Percentiles rank a stretch among this genome's conserved stretches.
Conservation (phyloP, 2,888 invertebrate genomes). For the Agrotis puta region DNA sequence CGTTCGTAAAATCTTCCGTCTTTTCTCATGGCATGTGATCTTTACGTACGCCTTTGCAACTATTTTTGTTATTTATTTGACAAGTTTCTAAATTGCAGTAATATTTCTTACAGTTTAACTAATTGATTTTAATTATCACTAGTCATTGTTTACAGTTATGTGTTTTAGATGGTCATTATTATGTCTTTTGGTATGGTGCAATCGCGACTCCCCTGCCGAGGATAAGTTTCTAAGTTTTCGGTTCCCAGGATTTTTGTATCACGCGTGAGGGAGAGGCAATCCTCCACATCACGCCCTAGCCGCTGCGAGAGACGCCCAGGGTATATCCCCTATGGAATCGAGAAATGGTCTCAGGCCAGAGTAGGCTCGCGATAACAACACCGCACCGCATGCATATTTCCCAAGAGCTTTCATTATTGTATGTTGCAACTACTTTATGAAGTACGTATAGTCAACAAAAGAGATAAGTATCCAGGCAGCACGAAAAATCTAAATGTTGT, state of each 20-base stretch:
- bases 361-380: too few relatives aligned
- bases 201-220: too few relatives aligned
- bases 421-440: background rate
- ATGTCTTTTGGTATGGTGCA: too few relatives aligned
- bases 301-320: too few relatives aligned
- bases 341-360: too few relatives aligned
- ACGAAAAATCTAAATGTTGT: too few relatives aligned
- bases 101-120: background rate
- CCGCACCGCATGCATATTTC: background rate
- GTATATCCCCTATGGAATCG: too few relatives aligned
- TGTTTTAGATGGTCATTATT: background rate
- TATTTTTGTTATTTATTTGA: background rate
- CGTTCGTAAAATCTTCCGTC: background rate
- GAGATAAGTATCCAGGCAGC: too few relatives aligned
- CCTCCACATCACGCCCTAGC: too few relatives aligned
- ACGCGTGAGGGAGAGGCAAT: too few relatives aligned
- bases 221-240: too few relatives aligned
- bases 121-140: slow-evolving; percentile 21
- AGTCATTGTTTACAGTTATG: background rate
- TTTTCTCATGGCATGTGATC: background rate
- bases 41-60: background rate
- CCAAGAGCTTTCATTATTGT: slow-evolving; percentile 1
- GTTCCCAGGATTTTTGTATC: too few relatives aligned
- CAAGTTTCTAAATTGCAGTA: background rate
- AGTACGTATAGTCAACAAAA: background rate